Conservation (phyloP, 2,797 vertebrate genomes). For the Poeciliopsis paucimaculata region DNA sequence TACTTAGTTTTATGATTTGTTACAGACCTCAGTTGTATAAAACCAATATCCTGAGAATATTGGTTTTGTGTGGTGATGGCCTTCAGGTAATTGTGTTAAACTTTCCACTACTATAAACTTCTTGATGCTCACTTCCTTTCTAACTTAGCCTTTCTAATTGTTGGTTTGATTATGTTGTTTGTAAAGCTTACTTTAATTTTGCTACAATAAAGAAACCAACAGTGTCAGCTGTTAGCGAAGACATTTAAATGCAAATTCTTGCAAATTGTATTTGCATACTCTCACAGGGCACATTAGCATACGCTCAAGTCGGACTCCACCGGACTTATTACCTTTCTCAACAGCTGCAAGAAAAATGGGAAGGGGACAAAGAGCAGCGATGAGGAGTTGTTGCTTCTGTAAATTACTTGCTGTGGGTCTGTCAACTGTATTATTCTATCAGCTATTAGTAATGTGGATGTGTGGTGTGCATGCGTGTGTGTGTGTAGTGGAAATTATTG, state of each 20-base stretch:
- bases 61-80: not conserved
- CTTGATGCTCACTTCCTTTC: not conserved
- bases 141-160: slow-evolving; percentile 5
- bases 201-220: slow-evolving; percentile 27
- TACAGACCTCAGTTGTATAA: not conserved
- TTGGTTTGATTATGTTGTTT: slow-evolving; percentile 25
- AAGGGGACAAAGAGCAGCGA: slow-evolving; percentile 19
- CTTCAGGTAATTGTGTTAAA: not conserved
- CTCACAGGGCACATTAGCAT: slow-evolving; percentile 34
- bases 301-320: slow-evolving; percentile 19
- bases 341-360: slow-evolving; percentile 21
- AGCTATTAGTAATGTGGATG: not conserved
- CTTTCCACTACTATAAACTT: not conserved
- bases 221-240: slow-evolving; percentile 30
- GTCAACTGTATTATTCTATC: slow-evolving; percentile 5
- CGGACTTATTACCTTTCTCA: slow-evolving; percentile 38
- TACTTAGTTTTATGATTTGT: not conserved
- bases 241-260: slow-evolving; percentile 57
- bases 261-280: slow-evolving; percentile 54
- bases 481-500: not conserved
- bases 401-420: slow-evolving; percentile 21
- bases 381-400: slow-evolving; percentile 5
- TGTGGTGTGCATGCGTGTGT: not conserved
- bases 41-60: not conserved
- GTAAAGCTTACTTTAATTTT: slow-evolving; percentile 29